Base-by-base conservation (phyloP, 1,140 invertebrate genomes). In the Berghia stephanieae region DNA sequence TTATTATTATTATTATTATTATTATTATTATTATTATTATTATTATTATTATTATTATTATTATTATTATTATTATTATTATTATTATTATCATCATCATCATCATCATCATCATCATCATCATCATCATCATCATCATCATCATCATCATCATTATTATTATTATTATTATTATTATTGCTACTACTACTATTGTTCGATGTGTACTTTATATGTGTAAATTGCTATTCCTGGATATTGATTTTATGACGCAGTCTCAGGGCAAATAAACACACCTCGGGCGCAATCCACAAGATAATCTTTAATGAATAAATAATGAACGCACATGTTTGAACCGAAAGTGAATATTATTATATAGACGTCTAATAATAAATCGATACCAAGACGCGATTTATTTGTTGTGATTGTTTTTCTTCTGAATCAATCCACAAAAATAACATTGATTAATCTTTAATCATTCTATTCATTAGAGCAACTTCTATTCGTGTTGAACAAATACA, bases 111-210 rank as follows among this genome's bases (percentile, higher is more conserved):
- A 60, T n/a, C 57, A 60, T 60, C 57, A 60, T n/a, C 57, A 60
- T 60, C 57, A 60, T n/a, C 57, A 60, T 60, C 57, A 60, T 60
- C 57, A 60, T 60, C 57, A 60, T 60, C 57, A 60, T 60, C 57
- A 60, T 60, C 57, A 60, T 60, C 57, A 60, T 60, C 57, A 60
- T 60, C 57, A 60, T 6, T 24, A 6, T 60, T 8, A 27, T 6
- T 27, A 60, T 1, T 27, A 66, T 13, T 31, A 66, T 21, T 1
- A 66, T 21, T 16, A 66, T 24, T 1, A 18, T 27, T 21, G 13
- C 21, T 31, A 66, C 13, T 24, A 16, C n/a, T 8, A 67, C 21
- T 5, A 6, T 38, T 8, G 21, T 27, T 67, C 40, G 2, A 36
- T 31, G 3, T 10, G 5, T n/a, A 38, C 4, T n/a, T 34, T 27